These are phyloP conservation scores for Eupithecia subfuscata DNA, from an alignment of 2,888 invertebrate genomes.

Conservation along the genomic window DNA sequence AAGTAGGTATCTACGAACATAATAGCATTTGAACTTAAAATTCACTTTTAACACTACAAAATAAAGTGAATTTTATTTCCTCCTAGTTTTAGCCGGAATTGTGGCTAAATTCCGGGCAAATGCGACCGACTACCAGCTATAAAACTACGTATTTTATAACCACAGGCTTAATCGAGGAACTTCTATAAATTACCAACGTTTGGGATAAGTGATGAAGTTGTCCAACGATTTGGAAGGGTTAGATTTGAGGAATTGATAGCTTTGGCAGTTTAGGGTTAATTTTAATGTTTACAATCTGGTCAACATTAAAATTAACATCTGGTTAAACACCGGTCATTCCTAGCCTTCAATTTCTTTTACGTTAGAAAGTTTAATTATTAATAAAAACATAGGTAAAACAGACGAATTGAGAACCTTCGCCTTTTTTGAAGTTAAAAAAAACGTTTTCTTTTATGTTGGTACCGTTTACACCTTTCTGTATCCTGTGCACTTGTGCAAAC, in stretches of 20 bases:
- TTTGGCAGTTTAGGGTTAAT: not conserved
- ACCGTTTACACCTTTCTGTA: not conserved
- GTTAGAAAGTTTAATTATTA: not conserved
- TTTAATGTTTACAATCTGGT: not conserved
- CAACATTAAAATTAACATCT: too few species aligned
- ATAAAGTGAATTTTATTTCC: not conserved
- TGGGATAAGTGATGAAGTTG: constrained; percentile 34
- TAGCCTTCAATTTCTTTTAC: not conserved
- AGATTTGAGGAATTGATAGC: constrained; percentile 22
- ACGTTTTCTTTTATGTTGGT: too few species aligned
- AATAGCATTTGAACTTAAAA: not conserved
- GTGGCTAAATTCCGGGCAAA: not conserved
- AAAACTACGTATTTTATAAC: constrained; percentile 56
- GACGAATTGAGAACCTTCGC: too few species aligned
- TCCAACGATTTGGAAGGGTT: constrained; percentile 29
- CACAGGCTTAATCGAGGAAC: constrained; percentile 47
- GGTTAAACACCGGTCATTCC: not conserved
- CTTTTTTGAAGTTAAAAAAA: too few species aligned
- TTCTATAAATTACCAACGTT: constrained; percentile 41
- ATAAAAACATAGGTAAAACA: not conserved
- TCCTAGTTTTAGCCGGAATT: not conserved
- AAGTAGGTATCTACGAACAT: not conserved
- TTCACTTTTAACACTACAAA: not conserved
- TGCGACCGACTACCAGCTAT: constrained; percentile 31
- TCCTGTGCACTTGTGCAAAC: not conserved